Evolutionary conservation across 2,113 vertebrate genomes (phyloP), one percentile per base, ranked within the genome.

Genomic region (Vanacampus margaritifer): DNA sequence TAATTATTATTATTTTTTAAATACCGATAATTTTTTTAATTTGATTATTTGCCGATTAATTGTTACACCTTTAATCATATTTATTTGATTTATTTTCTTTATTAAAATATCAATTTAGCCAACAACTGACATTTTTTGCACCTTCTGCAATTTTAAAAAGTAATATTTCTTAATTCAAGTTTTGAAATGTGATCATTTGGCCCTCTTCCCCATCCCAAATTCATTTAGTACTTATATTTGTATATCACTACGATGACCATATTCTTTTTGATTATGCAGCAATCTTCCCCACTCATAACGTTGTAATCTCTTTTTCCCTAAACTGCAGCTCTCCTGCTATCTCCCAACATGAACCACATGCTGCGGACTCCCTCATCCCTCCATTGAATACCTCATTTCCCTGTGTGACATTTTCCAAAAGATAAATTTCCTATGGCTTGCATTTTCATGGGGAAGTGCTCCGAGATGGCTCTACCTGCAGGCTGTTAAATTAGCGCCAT

Each of bases 401-500:
- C 81, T 83, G 65, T 72, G 74, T 86, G 86, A 87, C 85, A 81
- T 89, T 92, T 90, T 89, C 84, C 86, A 71, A 86, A 82, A 87
- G 87, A 90, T 91, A 86, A 81, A 92, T 90, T 89, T 91, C 80
- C 77, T 74, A 86, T 75, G 71, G 79, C 72, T 78, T 73, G 78
- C 85, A 82, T 89, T 90, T 89, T 88, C 81, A 87, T 67, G 78
- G 82, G 69, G 79, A 86, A 81, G 71, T 72, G 78, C 79, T 87
- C 71, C 0, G 76, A 71, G 69, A 88, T 75, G 72, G 82, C 74
- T 80, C 73, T 84, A 90, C 88, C 86, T 88, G 74, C 85, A 86
- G 86, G 90, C 86, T 81, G 87, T 88, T 89, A 89, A 91, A 89
- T 88, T 86, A 87, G 85, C 76, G 81, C 78, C 82, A 83, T 87